phyloP scores from a whole-genome alignment of 2,113 vertebrate genomes.

The Rhinolophus ferrumequinum region DNA sequence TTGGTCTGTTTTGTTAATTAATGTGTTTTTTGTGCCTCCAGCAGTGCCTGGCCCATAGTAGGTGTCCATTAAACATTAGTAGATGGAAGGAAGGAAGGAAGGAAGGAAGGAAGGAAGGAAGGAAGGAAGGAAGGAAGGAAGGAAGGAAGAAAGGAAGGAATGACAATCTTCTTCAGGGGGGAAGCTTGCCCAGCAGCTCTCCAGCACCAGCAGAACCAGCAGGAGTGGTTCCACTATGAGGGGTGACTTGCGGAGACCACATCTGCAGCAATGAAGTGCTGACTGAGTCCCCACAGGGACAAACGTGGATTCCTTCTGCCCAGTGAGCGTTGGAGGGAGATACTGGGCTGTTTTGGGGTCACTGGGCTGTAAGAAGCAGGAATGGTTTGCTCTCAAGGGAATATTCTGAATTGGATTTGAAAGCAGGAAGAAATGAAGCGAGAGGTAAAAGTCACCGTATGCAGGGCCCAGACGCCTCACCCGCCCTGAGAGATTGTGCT shows the following conservation, averaged over 20 bases:
- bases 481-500: not conserved
- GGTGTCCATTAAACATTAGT: not conserved
- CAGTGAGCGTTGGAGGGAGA: not conserved
- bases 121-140: not conserved
- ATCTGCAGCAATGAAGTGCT: not conserved
- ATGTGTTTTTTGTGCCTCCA: not conserved
- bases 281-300: not conserved
- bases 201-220: not conserved
- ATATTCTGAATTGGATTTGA: conserved; percentile 9
- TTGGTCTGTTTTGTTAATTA: not conserved
- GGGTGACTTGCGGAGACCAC: not conserved
- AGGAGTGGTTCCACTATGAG: not conserved
- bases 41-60: too few relatives aligned
- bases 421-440: not conserved
- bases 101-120: not conserved
- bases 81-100: not conserved
- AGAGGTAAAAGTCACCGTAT: not conserved
- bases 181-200: not conserved
- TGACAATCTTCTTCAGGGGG: not conserved
- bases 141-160: not conserved
- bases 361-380: not conserved
- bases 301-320: not conserved
- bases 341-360: not conserved
- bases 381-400: not conserved
- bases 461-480: not conserved